These are phyloP conservation scores for Lycocorax pyrrhopterus DNA, from an alignment of 2,113 vertebrate species.

Conservation along the genomic window DNA sequence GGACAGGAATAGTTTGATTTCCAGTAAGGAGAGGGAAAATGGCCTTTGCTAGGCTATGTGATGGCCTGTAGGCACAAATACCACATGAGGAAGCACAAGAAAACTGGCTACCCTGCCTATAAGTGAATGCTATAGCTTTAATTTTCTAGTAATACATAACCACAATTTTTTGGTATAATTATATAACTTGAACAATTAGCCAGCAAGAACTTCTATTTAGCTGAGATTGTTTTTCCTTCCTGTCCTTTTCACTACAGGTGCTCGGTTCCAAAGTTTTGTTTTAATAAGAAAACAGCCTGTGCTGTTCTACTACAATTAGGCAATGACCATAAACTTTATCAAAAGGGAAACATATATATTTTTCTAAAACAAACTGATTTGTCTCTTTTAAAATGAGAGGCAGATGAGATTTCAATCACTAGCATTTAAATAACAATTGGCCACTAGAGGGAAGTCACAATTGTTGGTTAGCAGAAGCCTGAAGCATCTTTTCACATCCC, in stretches of 20 bases:
- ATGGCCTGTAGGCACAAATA: background rate
- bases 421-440: background rate
- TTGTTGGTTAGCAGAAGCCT: background rate
- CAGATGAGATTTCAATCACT: background rate
- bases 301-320: background rate
- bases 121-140: background rate
- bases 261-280: background rate
- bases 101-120: background rate
- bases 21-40: background rate
- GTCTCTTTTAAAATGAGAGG: background rate
- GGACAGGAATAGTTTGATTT: background rate
- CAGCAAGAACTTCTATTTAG: background rate
- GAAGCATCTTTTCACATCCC: background rate
- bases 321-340: background rate
- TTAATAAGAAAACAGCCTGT: background rate
- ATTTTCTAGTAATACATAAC: background rate
- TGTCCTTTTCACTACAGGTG: background rate
- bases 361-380: background rate
- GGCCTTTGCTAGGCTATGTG: background rate
- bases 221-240: background rate
- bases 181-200: background rate
- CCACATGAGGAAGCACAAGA: background rate
- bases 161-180: background rate
- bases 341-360: background rate
- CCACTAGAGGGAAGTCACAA: constrained; percentile 20